These are phyloP conservation scores for Redunca redunca DNA, from an alignment of 2,113 vertebrate genomes.

Conservation along the genomic window DNA sequence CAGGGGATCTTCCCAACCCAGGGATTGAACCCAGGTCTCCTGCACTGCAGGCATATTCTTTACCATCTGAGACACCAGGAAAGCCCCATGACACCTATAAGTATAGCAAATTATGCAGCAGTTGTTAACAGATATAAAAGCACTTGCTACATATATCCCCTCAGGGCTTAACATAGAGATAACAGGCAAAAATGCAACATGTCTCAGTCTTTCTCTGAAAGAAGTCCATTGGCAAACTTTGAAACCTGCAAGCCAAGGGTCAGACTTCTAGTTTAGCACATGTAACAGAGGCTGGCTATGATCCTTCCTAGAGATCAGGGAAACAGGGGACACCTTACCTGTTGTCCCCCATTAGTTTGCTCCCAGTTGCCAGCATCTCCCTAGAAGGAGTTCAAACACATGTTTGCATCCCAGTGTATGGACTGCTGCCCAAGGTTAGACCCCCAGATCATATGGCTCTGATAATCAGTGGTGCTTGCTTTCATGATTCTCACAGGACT, in stretches of 20 bases:
- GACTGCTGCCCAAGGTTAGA: neutral
- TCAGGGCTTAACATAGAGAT: neutral
- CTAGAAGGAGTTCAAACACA: neutral
- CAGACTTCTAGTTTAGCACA: neutral
- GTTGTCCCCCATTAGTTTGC: no score
- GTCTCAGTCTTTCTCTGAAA: neutral
- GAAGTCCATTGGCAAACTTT: neutral
- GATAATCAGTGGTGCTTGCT: neutral
- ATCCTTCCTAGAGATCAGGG: neutral
- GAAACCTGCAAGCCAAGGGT: neutral
- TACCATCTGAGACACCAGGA: neutral
- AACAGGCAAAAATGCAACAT: neutral
- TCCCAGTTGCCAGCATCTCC: neutral
- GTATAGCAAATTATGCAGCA: neutral
- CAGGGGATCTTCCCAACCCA: neutral
- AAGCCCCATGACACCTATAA: neutral
- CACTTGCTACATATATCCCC: neutral
- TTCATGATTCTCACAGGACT: neutral
- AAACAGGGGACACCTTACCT: neutral
- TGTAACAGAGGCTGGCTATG: neutral
- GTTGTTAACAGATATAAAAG: neutral
- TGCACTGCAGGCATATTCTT: neutral
- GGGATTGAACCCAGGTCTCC: neutral
- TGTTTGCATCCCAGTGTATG: neutral
- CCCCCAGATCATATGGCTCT: neutral